Evolutionary conservation across 2,797 vertebrate species (phyloP), one percentile per base, ranked within the genome.

Genomic region (Rachycentron canadum): DNA sequence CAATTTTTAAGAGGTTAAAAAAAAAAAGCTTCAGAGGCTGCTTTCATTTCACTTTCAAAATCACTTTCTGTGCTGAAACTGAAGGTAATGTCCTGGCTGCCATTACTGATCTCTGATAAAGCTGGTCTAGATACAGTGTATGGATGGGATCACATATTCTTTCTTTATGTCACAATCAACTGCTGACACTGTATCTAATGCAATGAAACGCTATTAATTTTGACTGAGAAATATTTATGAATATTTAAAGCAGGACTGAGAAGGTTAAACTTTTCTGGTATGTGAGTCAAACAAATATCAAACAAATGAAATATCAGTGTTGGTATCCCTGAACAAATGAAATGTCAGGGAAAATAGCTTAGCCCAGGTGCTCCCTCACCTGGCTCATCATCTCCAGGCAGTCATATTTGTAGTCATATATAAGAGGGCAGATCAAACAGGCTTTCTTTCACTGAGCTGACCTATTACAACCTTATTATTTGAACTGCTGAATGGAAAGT

Each of bases 241-340:
- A 68, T 86, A 63, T 87, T 89, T 83, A 77, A 88, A 73, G 59
- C 72, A 49, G 47, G 77, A 73, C 81, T 86, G 69, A 73, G 90
- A 90, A 92, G 86, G 89, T 91, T 81, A 84, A 90, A 90, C 86
- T 85, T 82, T 80, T 81, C 73, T 79, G 57, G 56, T 65, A 56
- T 89, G 73, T 77, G 74, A 85, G 59, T 84, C 11, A 23, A 81
- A 90, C 89, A 91, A 90, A 92, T 86, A 86, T 86, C 85, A 91
- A 92, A 92, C 89, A 88, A 85, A 89, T 86, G 63, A 90, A 90
- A 92, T 90, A 87, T 88, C 86, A 91, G 76, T 90, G 91, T 91
- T 91, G 79, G 78, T 84, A 83, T 80, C 78, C 59, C 72, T 60
- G 83, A 80, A 91, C 89, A 91, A 90, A 91, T 90, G 72, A 93